These are phyloP conservation scores for Ceyx cyanopectus DNA, from an alignment of 2,113 vertebrate genomes.

Conservation along the genomic window DNA sequence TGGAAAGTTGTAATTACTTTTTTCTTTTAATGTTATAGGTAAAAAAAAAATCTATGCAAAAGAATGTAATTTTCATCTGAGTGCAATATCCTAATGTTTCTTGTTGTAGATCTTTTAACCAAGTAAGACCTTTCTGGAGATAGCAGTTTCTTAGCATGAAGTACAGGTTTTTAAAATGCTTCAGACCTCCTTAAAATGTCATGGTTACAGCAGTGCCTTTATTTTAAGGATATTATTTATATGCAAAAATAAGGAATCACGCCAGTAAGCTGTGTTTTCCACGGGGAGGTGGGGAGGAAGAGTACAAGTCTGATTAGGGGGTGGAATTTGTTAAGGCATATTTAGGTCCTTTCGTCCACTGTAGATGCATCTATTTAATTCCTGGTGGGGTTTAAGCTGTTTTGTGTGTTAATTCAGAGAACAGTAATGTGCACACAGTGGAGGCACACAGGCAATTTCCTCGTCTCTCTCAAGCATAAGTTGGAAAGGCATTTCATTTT, in stretches of 20 bases:
- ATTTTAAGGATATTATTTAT: not conserved
- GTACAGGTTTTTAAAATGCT: not conserved
- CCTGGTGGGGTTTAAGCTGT: not conserved
- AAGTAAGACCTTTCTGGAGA: not conserved
- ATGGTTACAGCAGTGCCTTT: not conserved
- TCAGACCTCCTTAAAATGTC: not conserved
- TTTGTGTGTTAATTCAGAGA: not conserved
- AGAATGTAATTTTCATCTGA: not conserved
- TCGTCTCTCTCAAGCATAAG: not conserved
- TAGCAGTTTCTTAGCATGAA: not conserved
- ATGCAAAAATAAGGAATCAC: not conserved
- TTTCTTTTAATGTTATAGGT: not conserved
- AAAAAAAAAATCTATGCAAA: not conserved
- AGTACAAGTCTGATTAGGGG: not conserved
- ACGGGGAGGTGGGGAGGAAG: rapidly evolving
- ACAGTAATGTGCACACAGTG: not conserved
- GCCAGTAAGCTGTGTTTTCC: not conserved
- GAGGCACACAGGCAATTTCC: not conserved
- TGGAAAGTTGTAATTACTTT: not conserved
- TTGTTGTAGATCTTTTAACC: not conserved
- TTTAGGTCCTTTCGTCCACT: not conserved
- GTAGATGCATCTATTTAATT: not conserved
- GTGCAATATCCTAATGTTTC: not conserved
- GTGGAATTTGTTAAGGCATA: not conserved
- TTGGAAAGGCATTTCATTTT: not conserved